phyloP scores from a whole-genome alignment of 2,888 invertebrate genomes.

The Calliopum simillimum region DNA sequence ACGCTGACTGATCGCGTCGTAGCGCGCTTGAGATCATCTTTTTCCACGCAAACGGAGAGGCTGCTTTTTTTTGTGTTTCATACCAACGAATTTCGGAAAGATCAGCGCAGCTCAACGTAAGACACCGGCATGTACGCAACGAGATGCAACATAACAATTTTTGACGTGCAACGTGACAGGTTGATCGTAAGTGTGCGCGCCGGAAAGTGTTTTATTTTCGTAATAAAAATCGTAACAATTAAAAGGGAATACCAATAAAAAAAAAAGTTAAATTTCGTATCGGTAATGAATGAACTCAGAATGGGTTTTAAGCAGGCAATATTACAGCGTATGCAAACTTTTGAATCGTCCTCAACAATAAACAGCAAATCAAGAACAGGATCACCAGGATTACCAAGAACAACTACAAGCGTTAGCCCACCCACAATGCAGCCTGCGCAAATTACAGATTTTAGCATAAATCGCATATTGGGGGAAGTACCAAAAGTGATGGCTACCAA shows the following conservation, averaged over 20 bases:
- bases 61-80: conserved; percentile 10
- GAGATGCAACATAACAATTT: conserved; percentile 59
- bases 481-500: background rate
- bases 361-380: background rate
- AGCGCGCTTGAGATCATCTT: background rate
- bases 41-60: conserved; percentile 16
- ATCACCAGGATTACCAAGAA: background rate
- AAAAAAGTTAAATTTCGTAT: background rate
- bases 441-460: conserved; percentile 66
- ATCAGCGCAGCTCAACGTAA: conserved; percentile 45
- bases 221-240: background rate
- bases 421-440: conserved; percentile 43
- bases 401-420: conserved; percentile 22
- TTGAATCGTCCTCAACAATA: conserved; percentile 46
- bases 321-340: conserved; percentile 59
- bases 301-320: conserved; percentile 66
- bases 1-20: conserved; percentile 24
- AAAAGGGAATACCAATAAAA: conserved; percentile 25
- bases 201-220: conserved; percentile 3
- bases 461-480: conserved; percentile 53
- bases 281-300: conserved; percentile 58
- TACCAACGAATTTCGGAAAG: background rate
- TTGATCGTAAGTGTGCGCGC: conserved; percentile 44
- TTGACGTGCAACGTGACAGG: conserved; percentile 63
- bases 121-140: conserved; percentile 47